These are phyloP conservation scores for Kradibia gibbosae DNA, from an alignment of 1,140 invertebrate species.

Conservation along the genomic window DNA sequence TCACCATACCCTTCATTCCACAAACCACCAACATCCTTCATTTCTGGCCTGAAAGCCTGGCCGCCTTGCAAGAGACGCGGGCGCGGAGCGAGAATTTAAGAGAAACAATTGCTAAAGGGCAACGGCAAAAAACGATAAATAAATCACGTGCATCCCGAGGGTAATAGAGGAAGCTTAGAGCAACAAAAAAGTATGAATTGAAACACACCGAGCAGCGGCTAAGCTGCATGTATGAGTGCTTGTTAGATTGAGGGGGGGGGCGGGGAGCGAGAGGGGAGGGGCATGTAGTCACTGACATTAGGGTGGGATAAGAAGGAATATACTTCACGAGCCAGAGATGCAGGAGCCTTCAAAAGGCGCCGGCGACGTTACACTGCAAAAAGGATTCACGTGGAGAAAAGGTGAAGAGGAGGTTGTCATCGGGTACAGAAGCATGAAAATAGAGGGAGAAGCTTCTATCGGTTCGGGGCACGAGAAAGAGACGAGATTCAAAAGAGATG, in stretches of 20 bases:
- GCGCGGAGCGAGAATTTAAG: not conserved
- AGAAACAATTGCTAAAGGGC: not conserved
- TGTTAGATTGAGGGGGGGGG: constrained; percentile 8
- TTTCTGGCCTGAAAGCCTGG: not conserved
- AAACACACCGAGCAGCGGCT: not conserved
- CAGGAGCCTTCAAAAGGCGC: constrained; percentile 70
- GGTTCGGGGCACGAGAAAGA: constrained; percentile 24
- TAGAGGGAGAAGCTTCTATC: not conserved
- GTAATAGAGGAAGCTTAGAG: constrained; percentile 55
- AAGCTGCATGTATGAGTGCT: not conserved
- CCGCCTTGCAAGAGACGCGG: not conserved
- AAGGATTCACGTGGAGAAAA: constrained; percentile 67
- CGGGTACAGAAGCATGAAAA: constrained; percentile 20
- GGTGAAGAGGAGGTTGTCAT: constrained; percentile 28
- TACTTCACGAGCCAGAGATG: constrained; percentile 72
- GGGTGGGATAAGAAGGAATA: constrained; percentile 68
- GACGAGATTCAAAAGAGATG: constrained; percentile 38
- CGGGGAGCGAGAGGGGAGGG: constrained; percentile 57
- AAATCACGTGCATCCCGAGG: constrained; percentile 4
- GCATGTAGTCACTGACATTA: constrained; percentile 68
- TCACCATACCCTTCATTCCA: too few relatives aligned
- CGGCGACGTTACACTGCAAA: constrained; percentile 66
- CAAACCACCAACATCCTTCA: too few relatives aligned
- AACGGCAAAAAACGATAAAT: constrained; percentile 47
- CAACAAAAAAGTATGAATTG: constrained; percentile 66